Conservation (phyloP, 1,140 invertebrate genomes). For the Aphelinus certus region DNA sequence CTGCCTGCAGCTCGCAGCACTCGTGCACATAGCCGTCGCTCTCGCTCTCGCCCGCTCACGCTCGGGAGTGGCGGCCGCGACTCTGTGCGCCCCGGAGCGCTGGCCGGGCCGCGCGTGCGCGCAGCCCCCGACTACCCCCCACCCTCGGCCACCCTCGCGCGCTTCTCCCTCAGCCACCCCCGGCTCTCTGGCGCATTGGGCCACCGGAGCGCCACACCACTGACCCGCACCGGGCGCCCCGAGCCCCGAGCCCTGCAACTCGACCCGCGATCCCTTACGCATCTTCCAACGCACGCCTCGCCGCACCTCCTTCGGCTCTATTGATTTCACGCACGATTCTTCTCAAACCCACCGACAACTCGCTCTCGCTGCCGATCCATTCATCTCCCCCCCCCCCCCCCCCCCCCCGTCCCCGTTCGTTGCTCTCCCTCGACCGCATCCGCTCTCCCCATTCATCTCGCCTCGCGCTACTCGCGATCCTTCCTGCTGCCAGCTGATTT, state of each 20-base stretch:
- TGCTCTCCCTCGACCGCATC: not conserved
- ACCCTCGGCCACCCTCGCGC: too few relatives aligned
- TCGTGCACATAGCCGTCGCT: conserved; percentile 56
- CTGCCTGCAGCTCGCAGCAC: conserved; percentile 48
- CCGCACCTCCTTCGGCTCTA: too few relatives aligned
- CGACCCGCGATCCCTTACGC: not conserved
- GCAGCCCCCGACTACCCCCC: conserved; percentile 41
- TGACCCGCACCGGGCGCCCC: not conserved
- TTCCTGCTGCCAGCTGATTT: not conserved
- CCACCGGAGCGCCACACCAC: too few relatives aligned
- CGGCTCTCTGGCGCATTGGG: too few relatives aligned
- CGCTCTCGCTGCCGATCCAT: too few relatives aligned
- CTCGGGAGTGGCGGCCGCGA: conserved; percentile 65
- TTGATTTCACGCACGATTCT: too few relatives aligned
- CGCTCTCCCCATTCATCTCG: not conserved
- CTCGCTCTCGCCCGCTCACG: conserved; percentile 44
- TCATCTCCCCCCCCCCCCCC: not conserved
- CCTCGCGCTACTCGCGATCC: conserved; percentile 29
- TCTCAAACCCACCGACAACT: not conserved
- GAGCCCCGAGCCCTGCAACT: not conserved
- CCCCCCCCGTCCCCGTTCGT: not conserved
- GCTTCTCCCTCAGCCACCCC: too few relatives aligned
- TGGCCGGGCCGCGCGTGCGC: conserved; percentile 59
- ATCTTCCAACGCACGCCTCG: too few relatives aligned
- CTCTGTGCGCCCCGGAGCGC: conserved; percentile 44